phyloP scores from a whole-genome alignment of 2,797 vertebrate species.

The Manis javanica region DNA sequence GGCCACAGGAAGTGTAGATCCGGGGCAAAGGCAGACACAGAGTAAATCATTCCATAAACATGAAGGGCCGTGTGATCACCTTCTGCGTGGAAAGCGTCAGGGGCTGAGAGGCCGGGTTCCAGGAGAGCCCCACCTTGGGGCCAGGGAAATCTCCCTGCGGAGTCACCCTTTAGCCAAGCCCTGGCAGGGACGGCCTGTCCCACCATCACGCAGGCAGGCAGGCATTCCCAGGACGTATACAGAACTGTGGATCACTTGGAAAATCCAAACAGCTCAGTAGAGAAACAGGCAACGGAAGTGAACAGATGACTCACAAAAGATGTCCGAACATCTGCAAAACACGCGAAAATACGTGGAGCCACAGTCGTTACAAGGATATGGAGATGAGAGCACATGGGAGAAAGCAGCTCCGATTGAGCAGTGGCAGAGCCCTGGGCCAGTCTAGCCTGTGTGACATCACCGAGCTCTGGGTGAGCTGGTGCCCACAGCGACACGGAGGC shows the following conservation, averaged over 20 bases:
- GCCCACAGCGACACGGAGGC: too few relatives aligned
- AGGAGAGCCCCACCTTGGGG: neutral
- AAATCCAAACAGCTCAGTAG: neutral
- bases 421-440: fast-evolving
- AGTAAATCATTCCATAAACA: too few relatives aligned
- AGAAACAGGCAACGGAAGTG: neutral
- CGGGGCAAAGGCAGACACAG: too few relatives aligned
- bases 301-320: neutral
- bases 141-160: neutral
- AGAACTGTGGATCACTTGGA: too few relatives aligned
- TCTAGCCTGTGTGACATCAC: neutral
- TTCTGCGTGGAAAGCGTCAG: neutral
- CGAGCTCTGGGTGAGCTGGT: too few relatives aligned
- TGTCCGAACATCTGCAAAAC: neutral
- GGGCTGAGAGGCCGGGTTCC: too few relatives aligned
- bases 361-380: neutral
- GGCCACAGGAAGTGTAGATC: too few relatives aligned
- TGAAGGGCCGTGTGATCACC: too few relatives aligned
- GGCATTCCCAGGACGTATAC: neutral
- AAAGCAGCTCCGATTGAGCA: neutral
- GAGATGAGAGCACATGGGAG: neutral
- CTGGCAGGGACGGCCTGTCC: too few relatives aligned
- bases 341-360: neutral
- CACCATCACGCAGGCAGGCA: too few relatives aligned
- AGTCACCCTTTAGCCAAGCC: too few relatives aligned